Evolutionary conservation across 2,797 vertebrate genomes (phyloP).

Genomic region (Protosalanx chinensis): DNA sequence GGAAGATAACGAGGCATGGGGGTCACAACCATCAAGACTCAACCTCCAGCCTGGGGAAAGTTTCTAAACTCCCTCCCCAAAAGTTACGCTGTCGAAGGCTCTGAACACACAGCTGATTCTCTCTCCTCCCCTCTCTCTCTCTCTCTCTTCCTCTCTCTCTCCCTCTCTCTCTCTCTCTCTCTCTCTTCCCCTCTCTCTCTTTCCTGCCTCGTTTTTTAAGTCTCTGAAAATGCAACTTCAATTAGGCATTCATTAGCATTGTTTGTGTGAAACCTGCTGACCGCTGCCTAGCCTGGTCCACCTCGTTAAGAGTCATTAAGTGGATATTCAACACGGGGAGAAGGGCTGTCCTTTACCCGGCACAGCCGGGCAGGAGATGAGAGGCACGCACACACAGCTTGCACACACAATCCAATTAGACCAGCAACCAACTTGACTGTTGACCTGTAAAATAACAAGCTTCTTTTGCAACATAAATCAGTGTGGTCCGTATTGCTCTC

Average conservation of each 20-base stretch:
- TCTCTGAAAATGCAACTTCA: constrained; percentile 42
- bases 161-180: constrained; percentile 13
- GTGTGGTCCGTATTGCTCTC: not conserved
- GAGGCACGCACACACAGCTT: not conserved
- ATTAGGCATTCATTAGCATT: constrained; percentile 41
- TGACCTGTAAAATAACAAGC: not conserved
- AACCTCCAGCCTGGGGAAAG: too few species aligned
- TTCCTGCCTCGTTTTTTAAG: too few species aligned
- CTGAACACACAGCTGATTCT: not conserved
- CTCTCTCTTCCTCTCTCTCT: too few species aligned
- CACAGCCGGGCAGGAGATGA: not conserved
- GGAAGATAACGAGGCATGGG: too few species aligned
- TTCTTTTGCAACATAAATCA: not conserved
- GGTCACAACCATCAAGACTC: too few species aligned
- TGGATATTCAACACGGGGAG: not conserved
- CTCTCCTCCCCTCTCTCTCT: not conserved
- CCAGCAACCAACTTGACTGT: not conserved
- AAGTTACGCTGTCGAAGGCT: too few species aligned
- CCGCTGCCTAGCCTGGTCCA: constrained; percentile 40
- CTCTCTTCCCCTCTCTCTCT: not conserved
- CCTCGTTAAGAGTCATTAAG: constrained; percentile 40
- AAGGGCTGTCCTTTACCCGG: not conserved
- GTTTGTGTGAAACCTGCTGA: constrained; percentile 28
- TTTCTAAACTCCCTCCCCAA: too few species aligned
- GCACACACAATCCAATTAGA: not conserved